A percentile compares a stretch with the other conserved stretches of the same genome.
Evolutionary conservation across 2,113 vertebrate species (phyloP).

Genomic region (Malurus alboscapulatus): DNA sequence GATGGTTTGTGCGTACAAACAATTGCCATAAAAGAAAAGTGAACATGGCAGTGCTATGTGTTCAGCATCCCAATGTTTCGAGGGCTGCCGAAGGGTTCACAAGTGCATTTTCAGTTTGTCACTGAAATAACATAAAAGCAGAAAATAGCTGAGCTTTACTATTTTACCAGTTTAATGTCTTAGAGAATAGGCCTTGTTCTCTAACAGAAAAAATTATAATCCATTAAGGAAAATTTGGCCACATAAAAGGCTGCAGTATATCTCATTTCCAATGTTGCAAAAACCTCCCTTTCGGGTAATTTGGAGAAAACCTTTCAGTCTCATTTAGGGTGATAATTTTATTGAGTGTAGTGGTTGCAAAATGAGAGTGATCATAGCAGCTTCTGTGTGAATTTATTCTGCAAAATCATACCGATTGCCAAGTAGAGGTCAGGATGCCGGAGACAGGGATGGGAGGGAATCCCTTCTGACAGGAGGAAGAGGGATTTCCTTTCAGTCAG

Average conservation of each 20-base stretch:
- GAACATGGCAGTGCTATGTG: fast-evolving
- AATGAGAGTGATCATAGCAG: not conserved
- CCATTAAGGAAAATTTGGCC: not conserved
- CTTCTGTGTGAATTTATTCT: not conserved
- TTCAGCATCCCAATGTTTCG: not conserved
- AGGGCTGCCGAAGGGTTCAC: not conserved
- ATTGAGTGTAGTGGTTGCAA: not conserved
- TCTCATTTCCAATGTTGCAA: not conserved
- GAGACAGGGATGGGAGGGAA: not conserved
- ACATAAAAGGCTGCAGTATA: not conserved
- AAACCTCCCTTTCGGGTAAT: not conserved
- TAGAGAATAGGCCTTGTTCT: not conserved
- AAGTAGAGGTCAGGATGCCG: not conserved
- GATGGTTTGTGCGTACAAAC: not conserved
- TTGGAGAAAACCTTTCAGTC: not conserved
- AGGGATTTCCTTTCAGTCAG: not conserved
- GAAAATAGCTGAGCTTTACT: not conserved
- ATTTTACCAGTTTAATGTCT: not conserved
- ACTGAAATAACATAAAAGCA: not conserved
- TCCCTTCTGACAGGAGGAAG: not conserved
- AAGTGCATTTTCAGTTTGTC: not conserved
- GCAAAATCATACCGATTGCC: fast-evolving
- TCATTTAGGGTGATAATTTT: not conserved
- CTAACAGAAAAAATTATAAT: not conserved
- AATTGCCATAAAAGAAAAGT: not conserved